phyloP scores from a whole-genome alignment of 2,888 invertebrate genomes.

The Griposia aprilina region DNA sequence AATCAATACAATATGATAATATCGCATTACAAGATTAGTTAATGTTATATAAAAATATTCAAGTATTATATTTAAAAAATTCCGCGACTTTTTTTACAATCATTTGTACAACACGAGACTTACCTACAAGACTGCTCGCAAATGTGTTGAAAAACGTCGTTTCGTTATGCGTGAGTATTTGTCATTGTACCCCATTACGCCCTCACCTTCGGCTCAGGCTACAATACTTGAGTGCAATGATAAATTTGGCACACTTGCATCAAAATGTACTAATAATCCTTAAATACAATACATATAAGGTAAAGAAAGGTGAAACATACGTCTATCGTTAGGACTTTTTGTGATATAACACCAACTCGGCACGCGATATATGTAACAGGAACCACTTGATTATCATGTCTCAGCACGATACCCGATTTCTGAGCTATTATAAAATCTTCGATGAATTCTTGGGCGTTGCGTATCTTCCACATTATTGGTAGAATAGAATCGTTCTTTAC shows the following conservation, averaged over 20 bases:
- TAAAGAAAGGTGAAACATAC: slow-evolving; percentile 75
- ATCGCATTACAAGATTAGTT: background rate
- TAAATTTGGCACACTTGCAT: background rate
- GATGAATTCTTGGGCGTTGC: slow-evolving; percentile 80
- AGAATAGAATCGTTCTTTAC: slow-evolving; percentile 90
- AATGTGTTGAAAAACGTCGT: background rate
- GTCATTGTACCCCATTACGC: background rate
- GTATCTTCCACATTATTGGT: slow-evolving; percentile 90
- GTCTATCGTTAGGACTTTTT: slow-evolving; percentile 83
- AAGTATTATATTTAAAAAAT: background rate
- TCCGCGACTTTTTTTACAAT: background rate
- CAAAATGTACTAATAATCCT: background rate
- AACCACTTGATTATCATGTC: slow-evolving; percentile 86
- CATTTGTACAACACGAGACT: no score
- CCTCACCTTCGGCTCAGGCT: background rate
- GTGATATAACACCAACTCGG: slow-evolving; percentile 81
- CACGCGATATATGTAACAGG: slow-evolving; percentile 88
- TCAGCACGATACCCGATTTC: slow-evolving; percentile 82
- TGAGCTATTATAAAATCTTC: slow-evolving; percentile 87
- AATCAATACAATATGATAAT: no score
- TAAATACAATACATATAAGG: background rate
- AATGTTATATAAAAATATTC: background rate
- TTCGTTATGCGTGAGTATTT: background rate
- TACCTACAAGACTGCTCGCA: background rate
- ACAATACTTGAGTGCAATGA: no score